A percentile compares a stretch with the other conserved stretches of the same genome.
Conservation (phyloP, 1,140 invertebrate species). For the Augochlora pura region DNA sequence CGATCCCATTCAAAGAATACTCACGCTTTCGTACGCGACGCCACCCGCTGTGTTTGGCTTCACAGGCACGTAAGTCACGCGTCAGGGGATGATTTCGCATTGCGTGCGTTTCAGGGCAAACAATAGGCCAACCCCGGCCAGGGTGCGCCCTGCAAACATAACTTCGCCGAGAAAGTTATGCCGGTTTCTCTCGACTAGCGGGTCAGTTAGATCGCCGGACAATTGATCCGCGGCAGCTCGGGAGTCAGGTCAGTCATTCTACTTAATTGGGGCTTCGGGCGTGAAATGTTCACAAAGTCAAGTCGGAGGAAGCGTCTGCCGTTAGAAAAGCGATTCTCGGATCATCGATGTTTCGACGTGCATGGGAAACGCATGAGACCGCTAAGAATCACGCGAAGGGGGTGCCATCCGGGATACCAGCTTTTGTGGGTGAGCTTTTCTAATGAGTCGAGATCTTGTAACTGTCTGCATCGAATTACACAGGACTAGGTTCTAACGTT, state of each 20-base stretch:
- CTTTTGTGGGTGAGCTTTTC: neutral
- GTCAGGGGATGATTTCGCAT: slow-evolving; percentile 64
- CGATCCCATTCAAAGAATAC: slow-evolving; percentile 23
- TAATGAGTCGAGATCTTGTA: neutral
- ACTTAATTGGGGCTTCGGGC: slow-evolving; percentile 67
- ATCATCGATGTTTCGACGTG: slow-evolving; percentile 38
- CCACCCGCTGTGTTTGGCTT: slow-evolving; percentile 61
- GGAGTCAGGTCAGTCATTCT: slow-evolving; percentile 62
- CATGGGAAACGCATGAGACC: slow-evolving; percentile 32
- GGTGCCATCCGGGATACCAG: neutral
- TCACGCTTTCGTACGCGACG: slow-evolving; percentile 52
- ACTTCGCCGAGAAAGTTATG: slow-evolving; percentile 46
- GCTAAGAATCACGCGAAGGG: neutral
- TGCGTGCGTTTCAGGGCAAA: slow-evolving; percentile 65
- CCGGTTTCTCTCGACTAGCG: slow-evolving; percentile 6
- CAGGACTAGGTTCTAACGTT: too few relatives aligned
- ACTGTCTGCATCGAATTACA: neutral
- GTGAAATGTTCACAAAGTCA: slow-evolving; percentile 68
- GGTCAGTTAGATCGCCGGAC: neutral
- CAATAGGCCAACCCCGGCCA: slow-evolving; percentile 61
- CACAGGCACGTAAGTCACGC: slow-evolving; percentile 64
- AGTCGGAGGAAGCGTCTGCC: slow-evolving; percentile 61
- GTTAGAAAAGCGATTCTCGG: slow-evolving; percentile 33
- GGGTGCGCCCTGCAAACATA: slow-evolving; percentile 64
- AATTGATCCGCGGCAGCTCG: slow-evolving; percentile 44